Evolutionary conservation across 2,888 invertebrate genomes (phyloP), one percentile per base, ranked within the genome.

Genomic region (Cryptocephalus moraei): DNA sequence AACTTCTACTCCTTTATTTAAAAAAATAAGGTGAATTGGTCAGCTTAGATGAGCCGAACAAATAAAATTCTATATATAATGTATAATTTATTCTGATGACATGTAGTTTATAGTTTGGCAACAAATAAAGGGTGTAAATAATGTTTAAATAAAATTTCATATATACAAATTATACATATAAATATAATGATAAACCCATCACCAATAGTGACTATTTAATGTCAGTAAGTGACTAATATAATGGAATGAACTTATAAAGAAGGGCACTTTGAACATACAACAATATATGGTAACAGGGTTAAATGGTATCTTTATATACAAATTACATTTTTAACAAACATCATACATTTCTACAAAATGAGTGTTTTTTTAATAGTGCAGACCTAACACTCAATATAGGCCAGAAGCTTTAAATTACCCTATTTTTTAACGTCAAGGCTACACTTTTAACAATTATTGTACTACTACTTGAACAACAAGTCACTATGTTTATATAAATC

Each of bases 401-500:
- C 58, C 55, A 52, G 46, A 59, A 59, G 57, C 57, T 55, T 54
- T 50, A 4, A 11, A 49, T 49, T 53, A 52, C 54, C 56, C 48
- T 51, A 51, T 50, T 51, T 53, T 54, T 52, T 51, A 62, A 59
- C 58, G 54, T 56, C 57, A 57, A 60, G 58, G 59, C 60, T 62
- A 62, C 57, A 57, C 52, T 52, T 50, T 54, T 56, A 60, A 62
- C 62, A 62, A 64, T 64, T 62, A 64, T 64, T 65, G 63, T 63
- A 64, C 64, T 63, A 59, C 62, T 62, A 64, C 63, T 62, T 62
- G 61, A 64, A 63, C 62, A 62, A 64, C 64, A 64, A 58, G 59
- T 59, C 59, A 56, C 62, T 59, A 60, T 38, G 56, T 58, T 64
- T 61, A 62, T 64, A 63, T 62, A 53, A 61, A 59, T 65, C 60